Evolutionary conservation across 2,113 vertebrate species (phyloP).

Genomic region (Colinus virginianus): DNA sequence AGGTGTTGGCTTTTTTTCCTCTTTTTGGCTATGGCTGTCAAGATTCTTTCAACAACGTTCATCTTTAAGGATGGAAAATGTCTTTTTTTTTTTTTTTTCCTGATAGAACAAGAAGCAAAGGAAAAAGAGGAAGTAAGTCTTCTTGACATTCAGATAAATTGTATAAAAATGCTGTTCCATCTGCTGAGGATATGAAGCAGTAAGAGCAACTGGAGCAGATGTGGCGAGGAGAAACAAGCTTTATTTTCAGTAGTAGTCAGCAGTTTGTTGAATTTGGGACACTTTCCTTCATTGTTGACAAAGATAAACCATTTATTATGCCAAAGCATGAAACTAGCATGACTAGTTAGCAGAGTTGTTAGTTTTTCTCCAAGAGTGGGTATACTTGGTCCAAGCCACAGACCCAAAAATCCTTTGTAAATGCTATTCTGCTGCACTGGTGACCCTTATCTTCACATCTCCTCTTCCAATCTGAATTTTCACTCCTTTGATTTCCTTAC

Average conservation of each 20-base stretch:
- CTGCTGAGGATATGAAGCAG: neutral
- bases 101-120: neutral
- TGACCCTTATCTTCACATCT: neutral
- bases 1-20: neutral
- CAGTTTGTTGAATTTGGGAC: neutral
- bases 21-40: neutral
- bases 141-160: neutral
- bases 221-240: neutral
- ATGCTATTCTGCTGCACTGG: neutral
- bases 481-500: neutral
- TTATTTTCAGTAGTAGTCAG: neutral
- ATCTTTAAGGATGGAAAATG: neutral
- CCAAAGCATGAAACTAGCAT: neutral
- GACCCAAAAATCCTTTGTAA: neutral
- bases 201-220: neutral
- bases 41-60: neutral
- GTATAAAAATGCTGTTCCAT: neutral
- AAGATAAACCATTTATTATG: neutral
- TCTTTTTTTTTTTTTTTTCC: neutral
- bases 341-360: neutral
- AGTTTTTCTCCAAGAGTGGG: neutral
- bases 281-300: neutral
- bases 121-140: neutral
- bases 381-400: neutral
- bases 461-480: neutral